These are phyloP conservation scores for Champsocephalus gunnari DNA, from an alignment of 2,797 vertebrate genomes.

Conservation along the genomic window DNA sequence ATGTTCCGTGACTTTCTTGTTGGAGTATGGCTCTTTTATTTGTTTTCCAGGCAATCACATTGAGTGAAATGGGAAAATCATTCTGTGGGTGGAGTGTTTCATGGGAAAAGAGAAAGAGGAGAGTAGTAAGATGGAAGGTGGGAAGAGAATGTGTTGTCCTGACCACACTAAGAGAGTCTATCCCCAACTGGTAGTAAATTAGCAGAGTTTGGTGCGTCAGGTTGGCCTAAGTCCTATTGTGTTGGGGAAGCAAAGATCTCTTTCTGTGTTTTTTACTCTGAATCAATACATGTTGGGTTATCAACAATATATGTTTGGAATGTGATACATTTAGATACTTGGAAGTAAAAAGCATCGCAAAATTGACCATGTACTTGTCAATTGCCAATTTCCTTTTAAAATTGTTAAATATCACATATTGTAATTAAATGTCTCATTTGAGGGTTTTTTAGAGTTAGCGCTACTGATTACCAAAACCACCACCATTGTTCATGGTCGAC, in stretches of 20 bases:
- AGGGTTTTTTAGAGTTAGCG: conserved; percentile 15
- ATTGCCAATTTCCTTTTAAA: conserved; percentile 16
- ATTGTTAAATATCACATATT: neutral
- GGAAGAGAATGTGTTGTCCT: conserved; percentile 37
- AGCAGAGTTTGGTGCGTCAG: neutral
- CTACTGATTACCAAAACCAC: conserved; percentile 26
- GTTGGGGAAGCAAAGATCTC: neutral
- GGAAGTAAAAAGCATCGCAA: neutral
- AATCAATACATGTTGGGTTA: neutral
- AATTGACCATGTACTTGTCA: neutral
- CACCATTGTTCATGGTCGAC: conserved; percentile 27
- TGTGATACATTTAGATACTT: neutral
- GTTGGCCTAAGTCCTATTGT: neutral
- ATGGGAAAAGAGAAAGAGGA: conserved; percentile 50
- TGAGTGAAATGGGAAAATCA: conserved; percentile 45
- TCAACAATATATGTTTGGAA: conserved; percentile 2
- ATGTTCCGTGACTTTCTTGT: conserved; percentile 26
- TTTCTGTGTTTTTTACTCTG: neutral
- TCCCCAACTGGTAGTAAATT: conserved; percentile 14
- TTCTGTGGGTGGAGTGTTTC: conserved; percentile 34
- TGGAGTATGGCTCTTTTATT: conserved; percentile 17
- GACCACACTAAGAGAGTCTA: conserved; percentile 49
- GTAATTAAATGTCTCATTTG: neutral
- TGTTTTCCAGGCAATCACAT: conserved; percentile 29
- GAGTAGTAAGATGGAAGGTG: conserved; percentile 35